Base-by-base conservation (phyloP, 2,113 vertebrate genomes). In the Sclerurus mexicanus region DNA sequence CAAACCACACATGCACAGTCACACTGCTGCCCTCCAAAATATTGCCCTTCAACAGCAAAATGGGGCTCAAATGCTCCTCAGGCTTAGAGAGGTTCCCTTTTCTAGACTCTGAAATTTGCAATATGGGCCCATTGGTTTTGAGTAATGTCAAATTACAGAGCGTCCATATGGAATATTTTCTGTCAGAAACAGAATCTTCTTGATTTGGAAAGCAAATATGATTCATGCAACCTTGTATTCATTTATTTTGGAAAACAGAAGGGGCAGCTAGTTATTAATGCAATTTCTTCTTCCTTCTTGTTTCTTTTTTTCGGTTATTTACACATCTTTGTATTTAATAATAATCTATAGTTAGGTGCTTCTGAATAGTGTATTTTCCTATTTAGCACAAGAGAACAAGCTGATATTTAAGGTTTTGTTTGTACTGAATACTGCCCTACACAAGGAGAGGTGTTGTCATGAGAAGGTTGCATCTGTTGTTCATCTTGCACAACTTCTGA, bases 1-100 rank as follows among this genome's bases (percentile, higher is more conserved):
- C 15, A 31, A 59, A 30, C 17, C 0, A 1, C 49, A 19, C 1
- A 0, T 44, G 12, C 23, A n/a, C 30, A 31, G 52, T 11, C 17
- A 31, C 18, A 31, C 27, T 33, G 3, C 55, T 69, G 52, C n/a
- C 50, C 31, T 75, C 2, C 5, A 39, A 56, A 68, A 27, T 40
- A 15, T 17, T 86, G 24, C 42, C 42, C 25, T 35, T 67, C 28
- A 50, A 17, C 6, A 44, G 9, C 13, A 37, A 82, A 55, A 82
- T 25, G 30, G 19, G 39, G 47, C 30, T 66, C 27, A 52, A 87
- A 59, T 4, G 4, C 13, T 73, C 37, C 25, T 60, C 28, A 17
- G 25, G 7, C 3, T 84, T 30, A 25, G 64, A n/a, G 46, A 44
- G 10, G 24, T 52, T 68, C 35, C 8, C 14, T 90, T 56, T 55